These are phyloP conservation scores for Dolomedes plantarius DNA, from an alignment of 2,888 invertebrate genomes.

Conservation along the genomic window DNA sequence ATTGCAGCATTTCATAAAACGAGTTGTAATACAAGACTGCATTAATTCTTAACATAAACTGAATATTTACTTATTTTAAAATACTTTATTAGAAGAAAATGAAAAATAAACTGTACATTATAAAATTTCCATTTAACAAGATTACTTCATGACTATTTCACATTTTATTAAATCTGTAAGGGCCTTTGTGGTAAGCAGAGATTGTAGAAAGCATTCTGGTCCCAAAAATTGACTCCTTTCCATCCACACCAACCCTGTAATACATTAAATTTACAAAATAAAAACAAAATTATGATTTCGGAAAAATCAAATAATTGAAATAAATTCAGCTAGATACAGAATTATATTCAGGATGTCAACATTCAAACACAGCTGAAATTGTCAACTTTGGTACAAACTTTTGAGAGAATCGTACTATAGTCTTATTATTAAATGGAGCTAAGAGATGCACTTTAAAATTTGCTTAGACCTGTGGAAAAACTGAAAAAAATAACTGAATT, in stretches of 20 bases:
- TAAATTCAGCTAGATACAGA: too few relatives aligned
- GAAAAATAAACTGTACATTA: constrained; percentile 42
- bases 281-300: too few relatives aligned
- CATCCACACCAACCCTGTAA: constrained; percentile 97
- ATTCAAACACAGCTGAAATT: too few relatives aligned
- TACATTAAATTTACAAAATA: constrained; percentile 75
- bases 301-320: too few relatives aligned
- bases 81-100: constrained; percentile 37
- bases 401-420: too few relatives aligned
- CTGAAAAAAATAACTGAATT: too few relatives aligned
- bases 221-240: constrained; percentile 97
- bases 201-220: constrained; percentile 95
- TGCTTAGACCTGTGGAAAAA: too few relatives aligned
- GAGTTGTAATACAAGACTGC: constrained; percentile 16
- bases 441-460: too few relatives aligned
- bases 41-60: too few relatives aligned
- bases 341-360: too few relatives aligned
- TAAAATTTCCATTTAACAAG: background rate
- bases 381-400: too few relatives aligned
- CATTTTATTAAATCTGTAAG: constrained; percentile 30
- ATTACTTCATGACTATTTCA: background rate
- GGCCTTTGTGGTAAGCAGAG: constrained; percentile 92
- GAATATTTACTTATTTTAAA: constrained; percentile 2
- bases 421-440: too few relatives aligned
- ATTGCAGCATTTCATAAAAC: constrained; percentile 31